Evolutionary conservation across 64 coral and sea anemone genomes (phyloP), one percentile per base, ranked within the genome.

Genomic region (Acropora tenuis): DNA sequence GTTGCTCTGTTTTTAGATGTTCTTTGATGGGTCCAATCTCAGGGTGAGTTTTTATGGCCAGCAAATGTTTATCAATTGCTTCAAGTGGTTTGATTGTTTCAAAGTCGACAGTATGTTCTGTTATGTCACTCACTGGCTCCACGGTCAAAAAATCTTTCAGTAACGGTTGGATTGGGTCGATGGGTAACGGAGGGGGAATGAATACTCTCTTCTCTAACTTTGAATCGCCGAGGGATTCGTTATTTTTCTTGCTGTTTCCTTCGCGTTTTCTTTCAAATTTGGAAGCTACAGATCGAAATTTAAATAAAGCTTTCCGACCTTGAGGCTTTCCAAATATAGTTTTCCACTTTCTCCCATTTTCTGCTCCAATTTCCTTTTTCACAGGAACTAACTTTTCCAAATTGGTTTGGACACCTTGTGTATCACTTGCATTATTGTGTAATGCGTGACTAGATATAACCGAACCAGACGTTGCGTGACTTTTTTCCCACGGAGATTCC

Each of bases 31-130:
- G 91, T 59, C 50, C 20, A 1, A 96, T 44, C 43, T 90, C 69
- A 4, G 87, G 74, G 12, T 93, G 91, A 10, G 69, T 40, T 30
- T 93, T 75, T 60, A 96, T 50, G 40, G 46, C 57, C 16, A 80
- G 15, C 8, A 93, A 11, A 8, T 96, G 90, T 76, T 96, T 93
- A 58, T 63, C 80, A 8, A 96, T 96, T 4, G 76, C 94, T 86
- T 90, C 80, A 30, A 90, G 73, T 4, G 91, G 88, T 67, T 86
- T 11, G 42, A 88, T 49, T 9, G 76, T 65, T 77, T 96, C 53
- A 15, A 90, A n/a, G 77, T 96, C 57, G 17, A 96, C 44, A 47
- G 11, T 41, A 41, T 90, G 86, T 65, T 80, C 90, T 58, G 88
- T 63, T 42, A 93, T 96, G 18, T 61, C 52, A 40, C 78, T 80